phyloP scores from a whole-genome alignment of 2,888 invertebrate species.

The Leucophora obtusa region DNA sequence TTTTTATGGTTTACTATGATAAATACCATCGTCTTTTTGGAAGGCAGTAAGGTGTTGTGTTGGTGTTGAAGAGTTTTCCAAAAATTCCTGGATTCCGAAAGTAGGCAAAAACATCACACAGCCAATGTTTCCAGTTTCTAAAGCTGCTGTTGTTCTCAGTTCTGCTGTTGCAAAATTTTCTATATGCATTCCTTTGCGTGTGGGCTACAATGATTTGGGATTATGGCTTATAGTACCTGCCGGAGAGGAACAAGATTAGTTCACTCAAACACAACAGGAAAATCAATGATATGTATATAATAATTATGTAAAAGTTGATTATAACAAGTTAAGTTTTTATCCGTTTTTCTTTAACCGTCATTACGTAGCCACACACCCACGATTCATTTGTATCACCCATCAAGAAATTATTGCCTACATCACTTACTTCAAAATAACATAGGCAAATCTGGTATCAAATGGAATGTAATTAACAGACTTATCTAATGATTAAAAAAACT shows the following conservation, averaged over 20 bases:
- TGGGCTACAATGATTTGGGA: slow-evolving; percentile 68
- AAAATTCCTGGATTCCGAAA: not conserved
- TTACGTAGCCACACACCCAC: no score
- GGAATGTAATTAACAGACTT: no score
- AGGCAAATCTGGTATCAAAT: no score
- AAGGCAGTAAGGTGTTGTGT: slow-evolving; percentile 42
- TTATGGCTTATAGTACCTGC: slow-evolving; percentile 78
- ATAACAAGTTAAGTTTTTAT: slow-evolving; percentile 60
- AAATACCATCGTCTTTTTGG: slow-evolving; percentile 75
- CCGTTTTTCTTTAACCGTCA: slow-evolving; percentile 65
- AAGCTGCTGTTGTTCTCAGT: slow-evolving; percentile 45
- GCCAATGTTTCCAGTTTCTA: slow-evolving; percentile 23
- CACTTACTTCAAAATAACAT: no score
- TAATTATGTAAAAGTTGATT: slow-evolving; percentile 68
- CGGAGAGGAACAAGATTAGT: slow-evolving; percentile 80
- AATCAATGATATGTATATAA: slow-evolving; percentile 63
- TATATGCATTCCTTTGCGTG: slow-evolving; percentile 55
- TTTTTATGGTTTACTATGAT: slow-evolving; percentile 73
- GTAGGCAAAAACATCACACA: slow-evolving; percentile 26
- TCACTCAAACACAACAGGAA: slow-evolving; percentile 80
- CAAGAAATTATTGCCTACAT: no score
- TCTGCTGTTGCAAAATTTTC: not conserved
- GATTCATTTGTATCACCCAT: no score
- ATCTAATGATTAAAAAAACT: no score
- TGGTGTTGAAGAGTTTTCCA: not conserved